These are phyloP conservation scores for Acipenser oxyrinchus DNA, from an alignment of 2,797 vertebrate genomes.

Conservation along the genomic window DNA sequence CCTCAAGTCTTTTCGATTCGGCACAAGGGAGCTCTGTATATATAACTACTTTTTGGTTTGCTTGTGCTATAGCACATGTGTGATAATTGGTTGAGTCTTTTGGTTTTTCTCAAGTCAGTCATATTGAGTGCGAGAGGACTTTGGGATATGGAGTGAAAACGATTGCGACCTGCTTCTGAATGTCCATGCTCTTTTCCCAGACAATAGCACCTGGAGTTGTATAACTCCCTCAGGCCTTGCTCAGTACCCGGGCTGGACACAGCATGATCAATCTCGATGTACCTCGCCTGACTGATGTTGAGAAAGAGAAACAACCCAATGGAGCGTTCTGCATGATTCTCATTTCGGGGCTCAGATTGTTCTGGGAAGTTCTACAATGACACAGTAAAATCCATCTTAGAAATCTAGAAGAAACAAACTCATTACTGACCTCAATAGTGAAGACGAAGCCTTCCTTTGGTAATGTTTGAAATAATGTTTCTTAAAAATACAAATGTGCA, in stretches of 20 bases:
- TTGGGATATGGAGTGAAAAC: too few relatives aligned
- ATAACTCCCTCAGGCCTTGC: constrained; percentile 53
- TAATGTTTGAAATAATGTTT: too few relatives aligned
- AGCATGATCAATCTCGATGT: constrained; percentile 57
- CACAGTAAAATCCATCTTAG: constrained; percentile 47
- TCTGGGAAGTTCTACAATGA: constrained; percentile 69
- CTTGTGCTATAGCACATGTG: too few relatives aligned
- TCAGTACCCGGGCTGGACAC: constrained; percentile 70
- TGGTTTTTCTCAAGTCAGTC: too few relatives aligned
- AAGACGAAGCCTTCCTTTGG: too few relatives aligned
- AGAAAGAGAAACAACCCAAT: constrained; percentile 33
- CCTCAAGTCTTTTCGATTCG: too few relatives aligned
- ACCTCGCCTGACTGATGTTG: constrained; percentile 25
- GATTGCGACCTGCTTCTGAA: too few relatives aligned
- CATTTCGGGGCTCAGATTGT: constrained; percentile 79
- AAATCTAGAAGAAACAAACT: constrained; percentile 30
- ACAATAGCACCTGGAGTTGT: constrained; percentile 66
- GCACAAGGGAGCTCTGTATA: too few relatives aligned
- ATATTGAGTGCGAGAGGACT: too few relatives aligned
- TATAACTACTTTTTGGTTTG: not conserved
- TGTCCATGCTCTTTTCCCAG: constrained; percentile 39
- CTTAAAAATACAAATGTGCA: too few relatives aligned
- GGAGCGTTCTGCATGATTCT: constrained; percentile 46
- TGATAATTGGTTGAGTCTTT: too few relatives aligned
- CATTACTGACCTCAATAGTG: too few relatives aligned